Base-by-base conservation (phyloP, 2,888 invertebrate species). In the Lamellibrachia satsuma region DNA sequence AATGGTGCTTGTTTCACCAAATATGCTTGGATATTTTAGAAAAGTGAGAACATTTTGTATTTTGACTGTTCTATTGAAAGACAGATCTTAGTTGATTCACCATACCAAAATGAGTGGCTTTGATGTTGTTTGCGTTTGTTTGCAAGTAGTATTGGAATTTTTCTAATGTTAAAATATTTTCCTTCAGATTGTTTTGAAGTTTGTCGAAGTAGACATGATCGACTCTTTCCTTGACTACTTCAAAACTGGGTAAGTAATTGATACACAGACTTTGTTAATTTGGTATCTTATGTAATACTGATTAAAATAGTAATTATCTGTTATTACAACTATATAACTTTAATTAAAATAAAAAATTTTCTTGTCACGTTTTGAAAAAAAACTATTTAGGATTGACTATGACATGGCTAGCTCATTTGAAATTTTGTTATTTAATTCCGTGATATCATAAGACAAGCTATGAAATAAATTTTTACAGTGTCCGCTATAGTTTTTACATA, bases 191-290 rank as follows among this genome's bases (percentile, higher is more conserved):
- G 94, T 95, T 91, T 94, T 97, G 75, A 90, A 95, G 93, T 94
- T 94, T 15, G 95, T 95, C 90, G 94, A 94, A 52, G 94, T 96
- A n/a, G 94, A 95, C 90, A 93, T 94, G 57, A 95, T 96, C 92
- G 95, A 95, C 93, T 96, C 97, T 3, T 97, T 97, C 95, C 95
- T 97, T 93, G 97, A 97, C 94, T 97, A 97, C 95, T 96, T 97
- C 91, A 96, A 97, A 93, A 97, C 97, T 91, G 97, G 97, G 95
- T 97, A 94, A 94, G 96, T 94, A 27, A 22, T 52, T 11, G 11
- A 52, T 91, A 91, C 27, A 6, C 52, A 91, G 52, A 91, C 9
- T 51, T 90, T 57, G 55, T 55, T 55, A 39, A 39, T 55, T 9
- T 55, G 55, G 55, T 55, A 3, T 9, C 7, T 9, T 55, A 55